phyloP scores from a whole-genome alignment of 2,797 vertebrate species.

The Salarias fasciatus region DNA sequence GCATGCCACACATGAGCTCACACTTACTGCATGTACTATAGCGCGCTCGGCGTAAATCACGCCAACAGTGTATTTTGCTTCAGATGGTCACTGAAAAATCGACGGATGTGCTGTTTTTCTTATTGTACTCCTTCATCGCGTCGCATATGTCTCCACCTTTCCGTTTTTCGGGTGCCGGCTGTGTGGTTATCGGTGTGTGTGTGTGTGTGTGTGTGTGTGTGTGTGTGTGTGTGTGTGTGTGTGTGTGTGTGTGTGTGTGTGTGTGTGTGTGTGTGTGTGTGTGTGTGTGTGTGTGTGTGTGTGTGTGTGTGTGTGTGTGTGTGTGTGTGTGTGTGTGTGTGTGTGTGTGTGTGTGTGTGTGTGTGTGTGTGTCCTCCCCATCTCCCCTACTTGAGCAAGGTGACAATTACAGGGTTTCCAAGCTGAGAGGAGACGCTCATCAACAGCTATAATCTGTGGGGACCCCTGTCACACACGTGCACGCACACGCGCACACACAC shows the following conservation, averaged over 20 bases:
- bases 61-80: conserved; percentile 18
- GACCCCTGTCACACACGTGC: conserved; percentile 65
- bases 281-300: too few relatives aligned
- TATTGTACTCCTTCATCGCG: conserved; percentile 10
- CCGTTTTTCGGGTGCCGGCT: conserved; percentile 58
- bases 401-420: conserved; percentile 79
- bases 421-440: conserved; percentile 75
- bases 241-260: too few relatives aligned
- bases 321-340: too few relatives aligned
- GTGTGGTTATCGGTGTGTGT: conserved; percentile 60
- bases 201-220: too few relatives aligned
- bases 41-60: conserved; percentile 12
- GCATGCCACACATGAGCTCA: conserved; percentile 22
- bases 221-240: too few relatives aligned
- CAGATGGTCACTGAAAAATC: conserved; percentile 9
- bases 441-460: conserved; percentile 79
- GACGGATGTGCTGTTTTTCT: conserved; percentile 2
- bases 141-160: conserved; percentile 35
- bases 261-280: too few relatives aligned
- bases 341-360: too few relatives aligned
- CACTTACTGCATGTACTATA: not conserved
- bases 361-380: conserved; percentile 51
- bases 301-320: too few relatives aligned
- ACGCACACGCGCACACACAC: conserved; percentile 23
- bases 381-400: conserved; percentile 67